These are phyloP conservation scores for Xiphias gladius DNA, from an alignment of 2,113 vertebrate genomes.

Conservation along the genomic window DNA sequence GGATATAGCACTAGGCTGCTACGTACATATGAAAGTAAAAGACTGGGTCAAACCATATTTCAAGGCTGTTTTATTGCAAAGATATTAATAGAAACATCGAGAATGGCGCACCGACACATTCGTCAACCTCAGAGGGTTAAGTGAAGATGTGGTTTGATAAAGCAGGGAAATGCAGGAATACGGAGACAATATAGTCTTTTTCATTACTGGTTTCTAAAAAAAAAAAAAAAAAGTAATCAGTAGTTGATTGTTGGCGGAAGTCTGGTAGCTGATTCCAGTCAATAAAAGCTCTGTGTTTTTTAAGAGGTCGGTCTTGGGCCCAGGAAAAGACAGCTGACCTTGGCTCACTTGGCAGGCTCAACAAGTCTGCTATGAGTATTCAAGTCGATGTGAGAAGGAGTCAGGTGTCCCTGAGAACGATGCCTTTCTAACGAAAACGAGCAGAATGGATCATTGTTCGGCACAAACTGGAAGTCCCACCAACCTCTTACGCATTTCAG, in stretches of 20 bases:
- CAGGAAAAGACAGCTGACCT: neutral
- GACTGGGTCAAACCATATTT: neutral
- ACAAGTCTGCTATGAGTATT: neutral
- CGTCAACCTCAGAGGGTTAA: neutral
- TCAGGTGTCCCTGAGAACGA: neutral
- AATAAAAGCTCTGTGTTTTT: slow-evolving; percentile 2
- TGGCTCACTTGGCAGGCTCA: neutral
- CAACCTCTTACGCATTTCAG: neutral
- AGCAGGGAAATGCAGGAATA: neutral
- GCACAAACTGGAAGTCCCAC: neutral
- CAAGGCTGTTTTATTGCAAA: no score
- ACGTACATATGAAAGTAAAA: neutral
- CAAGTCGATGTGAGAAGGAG: neutral
- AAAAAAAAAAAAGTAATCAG: neutral
- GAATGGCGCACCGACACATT: no score
- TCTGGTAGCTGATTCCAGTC: neutral
- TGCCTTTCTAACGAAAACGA: neutral
- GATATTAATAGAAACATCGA: no score
- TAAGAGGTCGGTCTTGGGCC: neutral
- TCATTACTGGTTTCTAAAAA: neutral
- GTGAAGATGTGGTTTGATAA: neutral
- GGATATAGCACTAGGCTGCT: neutral
- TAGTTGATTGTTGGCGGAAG: neutral
- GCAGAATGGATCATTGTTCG: neutral
- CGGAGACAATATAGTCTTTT: neutral